Evolutionary conservation across 2,113 vertebrate species (phyloP).

Genomic region (Brachirus orientalis): DNA sequence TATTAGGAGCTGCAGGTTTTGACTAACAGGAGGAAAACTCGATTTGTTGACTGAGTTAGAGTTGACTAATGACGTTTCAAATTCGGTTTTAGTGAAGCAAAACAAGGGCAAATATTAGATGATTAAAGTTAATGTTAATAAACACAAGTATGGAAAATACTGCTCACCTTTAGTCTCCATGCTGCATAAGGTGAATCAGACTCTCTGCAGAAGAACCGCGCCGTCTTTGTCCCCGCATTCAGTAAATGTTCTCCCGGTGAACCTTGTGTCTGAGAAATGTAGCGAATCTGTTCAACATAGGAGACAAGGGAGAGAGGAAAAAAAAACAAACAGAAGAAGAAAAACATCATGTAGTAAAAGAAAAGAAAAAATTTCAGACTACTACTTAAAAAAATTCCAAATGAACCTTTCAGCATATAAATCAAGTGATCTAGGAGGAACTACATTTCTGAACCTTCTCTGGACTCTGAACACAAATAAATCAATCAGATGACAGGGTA

Average conservation of each 20-base stretch:
- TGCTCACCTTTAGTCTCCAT: slow-evolving; percentile 96
- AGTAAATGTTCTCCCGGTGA: slow-evolving; percentile 93
- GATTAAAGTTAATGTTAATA: not conserved
- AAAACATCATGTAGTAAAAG: not conserved
- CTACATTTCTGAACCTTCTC: too few species aligned
- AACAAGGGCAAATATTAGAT: not conserved
- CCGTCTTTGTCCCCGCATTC: slow-evolving; percentile 94
- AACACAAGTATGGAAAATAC: not conserved
- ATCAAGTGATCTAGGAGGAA: too few species aligned
- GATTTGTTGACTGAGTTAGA: too few species aligned
- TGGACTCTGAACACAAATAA: too few species aligned
- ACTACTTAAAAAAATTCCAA: too few species aligned
- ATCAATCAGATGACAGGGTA: too few species aligned
- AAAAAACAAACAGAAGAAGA: not conserved
- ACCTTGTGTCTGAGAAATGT: slow-evolving; percentile 99
- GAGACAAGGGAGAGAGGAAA: not conserved
- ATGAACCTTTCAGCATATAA: too few species aligned
- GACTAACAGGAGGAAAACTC: too few species aligned
- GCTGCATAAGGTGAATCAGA: slow-evolving; percentile 89
- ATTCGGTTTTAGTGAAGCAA: not conserved
- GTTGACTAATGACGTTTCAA: too few species aligned
- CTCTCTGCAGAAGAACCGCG: slow-evolving; percentile 89
- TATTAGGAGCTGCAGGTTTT: too few species aligned
- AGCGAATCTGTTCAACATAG: slow-evolving; percentile 89
- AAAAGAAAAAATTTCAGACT: too few species aligned